phyloP scores from a whole-genome alignment of 1,140 invertebrate species.

The Achatina immaculata region DNA sequence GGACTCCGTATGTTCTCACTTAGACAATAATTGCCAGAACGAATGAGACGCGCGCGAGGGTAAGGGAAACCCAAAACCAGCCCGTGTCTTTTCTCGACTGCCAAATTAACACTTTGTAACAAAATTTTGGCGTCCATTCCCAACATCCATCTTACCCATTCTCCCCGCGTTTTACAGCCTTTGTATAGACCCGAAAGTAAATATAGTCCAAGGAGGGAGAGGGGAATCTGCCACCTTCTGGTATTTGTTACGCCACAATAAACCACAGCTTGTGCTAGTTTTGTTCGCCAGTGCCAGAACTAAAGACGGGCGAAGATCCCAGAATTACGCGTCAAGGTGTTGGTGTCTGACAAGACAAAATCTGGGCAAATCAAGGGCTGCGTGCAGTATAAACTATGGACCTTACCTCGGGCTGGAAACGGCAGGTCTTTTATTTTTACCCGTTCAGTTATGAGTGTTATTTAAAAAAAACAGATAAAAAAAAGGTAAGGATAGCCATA shows the following conservation, averaged over 20 bases:
- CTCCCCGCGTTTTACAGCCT: background rate
- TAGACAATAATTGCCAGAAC: slow-evolving; percentile 10
- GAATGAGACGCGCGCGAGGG: background rate
- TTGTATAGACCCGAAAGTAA: too few relatives aligned
- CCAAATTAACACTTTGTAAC: slow-evolving; percentile 15
- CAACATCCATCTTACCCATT: background rate
- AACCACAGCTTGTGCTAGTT: background rate
- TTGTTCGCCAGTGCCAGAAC: background rate
- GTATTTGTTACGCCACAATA: background rate
- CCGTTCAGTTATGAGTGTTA: too few relatives aligned
- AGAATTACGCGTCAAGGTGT: background rate
- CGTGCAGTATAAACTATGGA: too few relatives aligned
- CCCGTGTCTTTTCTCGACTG: background rate
- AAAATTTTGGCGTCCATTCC: slow-evolving; percentile 10
- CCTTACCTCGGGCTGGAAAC: too few relatives aligned
- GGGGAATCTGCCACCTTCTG: background rate
- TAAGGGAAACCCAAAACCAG: background rate
- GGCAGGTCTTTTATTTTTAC: too few relatives aligned
- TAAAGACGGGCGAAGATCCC: background rate
- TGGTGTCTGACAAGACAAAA: background rate
- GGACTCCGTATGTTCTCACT: too few relatives aligned
- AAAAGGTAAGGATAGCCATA: too few relatives aligned
- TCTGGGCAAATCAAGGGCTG: background rate
- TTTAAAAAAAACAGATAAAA: too few relatives aligned
- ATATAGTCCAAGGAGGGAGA: background rate